Conservation (phyloP, 2,113 vertebrate genomes). For the Micromys minutus region DNA sequence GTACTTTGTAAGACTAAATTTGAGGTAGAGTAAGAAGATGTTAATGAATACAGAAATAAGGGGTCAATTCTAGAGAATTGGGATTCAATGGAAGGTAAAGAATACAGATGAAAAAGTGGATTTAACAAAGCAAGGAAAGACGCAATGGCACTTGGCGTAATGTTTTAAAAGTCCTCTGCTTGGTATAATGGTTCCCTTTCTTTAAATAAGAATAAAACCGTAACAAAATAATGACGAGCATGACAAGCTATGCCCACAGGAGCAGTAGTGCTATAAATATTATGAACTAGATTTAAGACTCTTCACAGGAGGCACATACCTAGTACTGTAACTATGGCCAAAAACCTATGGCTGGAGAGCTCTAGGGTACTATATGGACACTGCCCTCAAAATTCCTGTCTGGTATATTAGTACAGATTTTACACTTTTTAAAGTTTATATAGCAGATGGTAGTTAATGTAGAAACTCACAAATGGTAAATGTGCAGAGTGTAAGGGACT, state of each 20-base stretch:
- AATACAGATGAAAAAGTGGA: neutral
- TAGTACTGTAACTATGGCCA: neutral
- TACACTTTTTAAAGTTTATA: neutral
- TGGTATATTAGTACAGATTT: neutral
- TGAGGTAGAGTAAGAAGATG: neutral
- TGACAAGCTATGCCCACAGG: neutral
- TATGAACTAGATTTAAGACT: neutral
- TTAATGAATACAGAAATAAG: conserved; percentile 17
- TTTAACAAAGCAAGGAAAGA: neutral
- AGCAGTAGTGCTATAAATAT: neutral
- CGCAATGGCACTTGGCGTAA: neutral
- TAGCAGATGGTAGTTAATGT: neutral
- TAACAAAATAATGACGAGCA: neutral
- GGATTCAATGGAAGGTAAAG: neutral
- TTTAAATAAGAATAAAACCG: neutral
- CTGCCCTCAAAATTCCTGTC: no score
- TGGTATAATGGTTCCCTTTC: neutral
- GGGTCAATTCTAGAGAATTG: neutral
- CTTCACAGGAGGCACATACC: neutral
- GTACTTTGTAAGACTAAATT: neutral
- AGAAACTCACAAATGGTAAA: neutral
- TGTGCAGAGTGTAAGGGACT: neutral
- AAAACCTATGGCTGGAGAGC: neutral
- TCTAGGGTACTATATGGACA: neutral
- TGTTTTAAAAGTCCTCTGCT: neutral